phyloP scores from a whole-genome alignment of 2,888 invertebrate genomes.

The Petrophora chlorosata region DNA sequence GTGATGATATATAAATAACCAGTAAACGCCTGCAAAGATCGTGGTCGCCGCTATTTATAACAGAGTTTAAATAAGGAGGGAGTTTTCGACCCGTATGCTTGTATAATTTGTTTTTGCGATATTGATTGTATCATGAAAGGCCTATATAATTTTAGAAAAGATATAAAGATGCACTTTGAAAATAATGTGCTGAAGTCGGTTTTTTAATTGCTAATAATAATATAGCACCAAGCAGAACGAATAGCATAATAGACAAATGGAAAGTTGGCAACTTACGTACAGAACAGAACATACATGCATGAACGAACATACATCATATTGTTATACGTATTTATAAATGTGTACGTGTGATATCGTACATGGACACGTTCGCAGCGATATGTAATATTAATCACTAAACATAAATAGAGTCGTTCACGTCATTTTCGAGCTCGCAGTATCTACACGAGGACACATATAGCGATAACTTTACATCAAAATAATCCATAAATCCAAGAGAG shows the following conservation, averaged over 20 bases:
- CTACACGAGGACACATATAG: not conserved
- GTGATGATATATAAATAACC: slow-evolving; percentile 6
- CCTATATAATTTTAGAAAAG: no score
- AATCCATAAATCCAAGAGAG: no score
- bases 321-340: slow-evolving; percentile 8
- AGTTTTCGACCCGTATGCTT: no score
- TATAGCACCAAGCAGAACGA: no score
- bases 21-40: slow-evolving; percentile 49
- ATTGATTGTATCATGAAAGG: no score
- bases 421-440: not conserved
- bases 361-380: slow-evolving; percentile 1
- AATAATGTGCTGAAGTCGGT: no score
- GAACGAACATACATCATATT: slow-evolving; percentile 5
- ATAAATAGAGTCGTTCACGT: not conserved
- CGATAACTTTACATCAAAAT: no score
- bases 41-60: slow-evolving; percentile 74
- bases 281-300: slow-evolving; percentile 28
- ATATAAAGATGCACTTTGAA: no score
- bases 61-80: no score
- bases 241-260: slow-evolving; percentile 66
- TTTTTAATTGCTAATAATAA: no score
- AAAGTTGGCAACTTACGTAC: slow-evolving; percentile 72
- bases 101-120: no score
- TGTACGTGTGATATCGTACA: slow-evolving; percentile 16
- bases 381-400: not conserved